Percentiles rank a stretch among this genome's conserved stretches.
Conservation (phyloP, 2,888 invertebrate genomes). For the Acholoe squamosa region DNA sequence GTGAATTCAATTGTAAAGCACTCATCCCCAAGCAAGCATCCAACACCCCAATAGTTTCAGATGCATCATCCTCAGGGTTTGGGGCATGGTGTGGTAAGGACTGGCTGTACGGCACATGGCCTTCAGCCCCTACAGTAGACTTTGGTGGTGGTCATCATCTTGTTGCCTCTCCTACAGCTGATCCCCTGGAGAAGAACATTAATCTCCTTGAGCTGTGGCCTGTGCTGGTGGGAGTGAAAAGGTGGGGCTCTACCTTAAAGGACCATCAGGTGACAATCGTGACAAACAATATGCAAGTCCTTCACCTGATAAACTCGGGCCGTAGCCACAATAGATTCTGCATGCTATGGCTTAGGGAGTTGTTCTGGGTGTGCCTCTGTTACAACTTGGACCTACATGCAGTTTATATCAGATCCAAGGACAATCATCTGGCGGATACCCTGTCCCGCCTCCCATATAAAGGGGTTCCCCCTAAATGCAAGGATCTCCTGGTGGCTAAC, state of each 20-base stretch:
- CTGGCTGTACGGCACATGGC: too few species aligned
- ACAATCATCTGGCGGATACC: neutral
- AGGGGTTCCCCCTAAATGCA: neutral
- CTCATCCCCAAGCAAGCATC: neutral
- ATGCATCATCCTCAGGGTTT: neutral
- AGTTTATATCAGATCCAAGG: neutral
- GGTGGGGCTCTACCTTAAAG: neutral
- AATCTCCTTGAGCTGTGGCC: slow-evolving; percentile 33
- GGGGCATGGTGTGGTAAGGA: too few species aligned
- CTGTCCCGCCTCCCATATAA: neutral
- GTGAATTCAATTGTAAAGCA: neutral
- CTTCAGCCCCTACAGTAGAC: too few species aligned
- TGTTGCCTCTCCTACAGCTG: neutral
- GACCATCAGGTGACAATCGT: neutral
- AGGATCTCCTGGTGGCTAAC: neutral
- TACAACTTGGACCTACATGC: neutral
- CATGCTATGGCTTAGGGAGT: slow-evolving; percentile 16
- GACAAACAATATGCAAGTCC: slow-evolving; percentile 5
- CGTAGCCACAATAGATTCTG: neutral
- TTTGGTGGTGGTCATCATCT: too few species aligned
- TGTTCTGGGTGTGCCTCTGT: neutral
- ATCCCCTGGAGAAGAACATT: neutral
- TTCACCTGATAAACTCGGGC: neutral
- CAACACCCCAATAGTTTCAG: neutral
- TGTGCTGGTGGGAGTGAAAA: neutral